Base-by-base conservation (phyloP, 1,140 invertebrate species). In the Hyles vespertilio region DNA sequence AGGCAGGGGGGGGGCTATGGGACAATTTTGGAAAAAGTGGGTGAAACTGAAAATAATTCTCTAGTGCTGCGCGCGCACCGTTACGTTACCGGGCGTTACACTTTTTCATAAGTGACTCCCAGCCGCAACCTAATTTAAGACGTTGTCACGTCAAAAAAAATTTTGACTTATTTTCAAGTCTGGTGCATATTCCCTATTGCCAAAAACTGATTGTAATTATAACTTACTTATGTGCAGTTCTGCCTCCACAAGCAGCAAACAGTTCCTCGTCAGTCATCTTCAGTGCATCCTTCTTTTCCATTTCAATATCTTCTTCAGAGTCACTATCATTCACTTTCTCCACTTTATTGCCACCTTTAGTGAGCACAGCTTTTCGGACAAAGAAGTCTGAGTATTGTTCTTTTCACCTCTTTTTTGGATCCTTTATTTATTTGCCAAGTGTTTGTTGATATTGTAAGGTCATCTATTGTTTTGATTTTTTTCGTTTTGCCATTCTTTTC, bases 161-260 rank as follows among this genome's bases (percentile, higher is more conserved):
- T n/a, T n/a, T n/a, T n/a, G n/a, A n/a, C n/a, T n/a, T n/a, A n/a
- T n/a, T n/a, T n/a, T n/a, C n/a, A n/a, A n/a, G n/a, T n/a, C n/a
- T n/a, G n/a, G n/a, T n/a, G n/a, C n/a, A n/a, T n/a, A n/a, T n/a
- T n/a, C n/a, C n/a, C n/a, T n/a, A n/a, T 22, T 22, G 22, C 22
- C 22, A 22, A 22, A 22, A 22, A 22, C 22, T 22, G 22, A 22
- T 22, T 22, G 22, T 22, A 12, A 58, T 57, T 36, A 61, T 48
- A 54, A 77, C 88, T 80, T 90, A 93, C 92, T 96, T 96, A 82
- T 97, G 95, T 3, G 93, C 94, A 43, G 95, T 97, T 72, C 95
- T 88, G 4, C 94, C 94, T 51, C 91, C 93, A 84, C 95, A 96
- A 5, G 93, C 92, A 52, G 92, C 92, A 81, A 96, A 95, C 32